A percentile compares a stretch with the other conserved stretches of the same genome.
These are phyloP conservation scores for Thalassarche chlororhynchos DNA, from an alignment of 2,113 vertebrate species.

Conservation along the genomic window DNA sequence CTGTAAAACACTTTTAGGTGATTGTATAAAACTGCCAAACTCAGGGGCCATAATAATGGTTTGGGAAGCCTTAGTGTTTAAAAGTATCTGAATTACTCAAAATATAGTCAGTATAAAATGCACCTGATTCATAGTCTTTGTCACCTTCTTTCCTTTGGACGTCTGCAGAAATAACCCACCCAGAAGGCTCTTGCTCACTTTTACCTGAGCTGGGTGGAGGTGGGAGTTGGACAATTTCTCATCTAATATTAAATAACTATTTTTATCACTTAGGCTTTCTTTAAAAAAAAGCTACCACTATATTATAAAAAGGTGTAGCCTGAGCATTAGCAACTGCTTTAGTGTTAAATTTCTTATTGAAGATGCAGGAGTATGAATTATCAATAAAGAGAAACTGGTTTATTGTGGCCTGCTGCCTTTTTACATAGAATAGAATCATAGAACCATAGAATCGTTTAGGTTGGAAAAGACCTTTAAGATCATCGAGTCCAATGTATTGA, in stretches of 20 bases:
- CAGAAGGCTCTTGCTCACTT: neutral
- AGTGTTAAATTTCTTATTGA: neutral
- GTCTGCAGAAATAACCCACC: neutral
- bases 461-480: neutral
- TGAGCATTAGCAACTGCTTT: neutral
- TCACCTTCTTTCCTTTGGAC: neutral
- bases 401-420: neutral
- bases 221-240: neutral
- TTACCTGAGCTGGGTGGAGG: neutral
- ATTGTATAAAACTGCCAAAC: neutral
- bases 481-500: neutral
- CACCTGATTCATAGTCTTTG: neutral
- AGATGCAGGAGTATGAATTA: neutral
- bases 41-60: neutral
- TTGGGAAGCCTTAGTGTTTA: neutral
- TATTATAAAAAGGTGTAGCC: neutral
- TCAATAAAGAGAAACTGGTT: neutral
- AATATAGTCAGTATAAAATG: neutral
- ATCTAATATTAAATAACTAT: neutral
- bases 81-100: neutral
- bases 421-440: neutral
- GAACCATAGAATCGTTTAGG: neutral
- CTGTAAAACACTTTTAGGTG: neutral
- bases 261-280: neutral
- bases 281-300: neutral